These are phyloP conservation scores for Mycteria americana DNA, from an alignment of 2,797 vertebrate genomes.

Conservation along the genomic window DNA sequence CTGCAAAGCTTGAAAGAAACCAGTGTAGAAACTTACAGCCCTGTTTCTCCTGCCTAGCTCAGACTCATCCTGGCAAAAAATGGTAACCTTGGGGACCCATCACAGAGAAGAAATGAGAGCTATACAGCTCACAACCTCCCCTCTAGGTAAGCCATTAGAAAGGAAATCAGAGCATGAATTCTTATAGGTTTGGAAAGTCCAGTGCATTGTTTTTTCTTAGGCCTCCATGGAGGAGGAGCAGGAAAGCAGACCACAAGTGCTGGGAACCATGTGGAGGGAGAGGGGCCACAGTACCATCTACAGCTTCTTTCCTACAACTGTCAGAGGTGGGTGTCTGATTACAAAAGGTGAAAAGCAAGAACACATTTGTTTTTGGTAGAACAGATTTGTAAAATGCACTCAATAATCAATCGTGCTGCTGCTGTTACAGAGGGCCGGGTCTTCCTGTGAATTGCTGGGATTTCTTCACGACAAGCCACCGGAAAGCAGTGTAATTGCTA, in stretches of 20 bases:
- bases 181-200: neutral
- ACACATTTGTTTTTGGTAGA: neutral
- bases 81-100: neutral
- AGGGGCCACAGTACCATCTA: neutral
- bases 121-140: neutral
- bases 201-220: neutral
- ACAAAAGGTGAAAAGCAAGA: neutral
- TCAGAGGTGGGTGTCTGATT: neutral
- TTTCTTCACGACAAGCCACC: neutral
- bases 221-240: neutral
- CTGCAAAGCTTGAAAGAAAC: slow-evolving; percentile 11
- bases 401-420: neutral
- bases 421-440: neutral
- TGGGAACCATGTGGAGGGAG: neutral
- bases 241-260: neutral
- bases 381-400: neutral
- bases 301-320: neutral
- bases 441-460: neutral
- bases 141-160: neutral
- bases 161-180: neutral
- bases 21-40: neutral
- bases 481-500: neutral
- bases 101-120: neutral
- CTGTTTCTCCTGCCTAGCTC: neutral
- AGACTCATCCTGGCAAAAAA: slow-evolving; percentile 3